A percentile compares a stretch with the other conserved stretches of the same genome.
Conservation (phyloP, 1,140 invertebrate genomes). For the Maniola jurtina region DNA sequence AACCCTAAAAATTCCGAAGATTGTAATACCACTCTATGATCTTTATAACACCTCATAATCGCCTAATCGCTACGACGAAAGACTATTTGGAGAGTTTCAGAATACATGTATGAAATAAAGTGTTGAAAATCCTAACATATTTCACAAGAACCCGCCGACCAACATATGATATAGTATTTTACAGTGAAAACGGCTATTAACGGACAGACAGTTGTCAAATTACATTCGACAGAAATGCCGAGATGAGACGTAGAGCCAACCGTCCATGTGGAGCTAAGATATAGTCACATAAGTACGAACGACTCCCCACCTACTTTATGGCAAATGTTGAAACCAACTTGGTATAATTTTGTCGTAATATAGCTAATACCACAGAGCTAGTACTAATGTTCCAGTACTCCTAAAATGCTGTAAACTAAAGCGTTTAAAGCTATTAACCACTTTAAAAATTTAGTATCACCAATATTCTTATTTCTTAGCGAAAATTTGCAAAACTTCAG, state of each 20-base stretch:
- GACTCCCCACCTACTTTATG: too few relatives aligned
- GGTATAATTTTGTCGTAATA: too few relatives aligned
- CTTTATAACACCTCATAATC: slow-evolving; percentile 26
- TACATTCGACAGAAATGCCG: slow-evolving; percentile 14
- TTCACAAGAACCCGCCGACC: slow-evolving; percentile 19
- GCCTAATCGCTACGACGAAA: slow-evolving; percentile 31
- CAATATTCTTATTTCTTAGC: too few relatives aligned
- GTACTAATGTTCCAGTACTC: too few relatives aligned
- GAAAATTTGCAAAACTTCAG: too few relatives aligned
- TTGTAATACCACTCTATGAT: background rate
- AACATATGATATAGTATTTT: slow-evolving; percentile 5
- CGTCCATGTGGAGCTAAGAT: background rate
- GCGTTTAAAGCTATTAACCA: too few relatives aligned
- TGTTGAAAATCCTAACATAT: slow-evolving; percentile 26
- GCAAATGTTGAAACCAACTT: too few relatives aligned
- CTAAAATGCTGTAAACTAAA: too few relatives aligned
- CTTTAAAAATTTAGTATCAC: too few relatives aligned
- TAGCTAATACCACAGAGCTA: too few relatives aligned
- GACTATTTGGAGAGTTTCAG: slow-evolving; percentile 9
- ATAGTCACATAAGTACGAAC: too few relatives aligned
- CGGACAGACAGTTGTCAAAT: slow-evolving; percentile 31
- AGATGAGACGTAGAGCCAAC: background rate
- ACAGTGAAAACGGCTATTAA: slow-evolving; percentile 28
- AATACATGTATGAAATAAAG: slow-evolving; percentile 7
- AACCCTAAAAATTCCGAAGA: too few relatives aligned